Percentiles rank a stretch among this genome's conserved stretches.
Evolutionary conservation across 2,797 vertebrate genomes (phyloP).

Genomic region (Anas georgica): DNA sequence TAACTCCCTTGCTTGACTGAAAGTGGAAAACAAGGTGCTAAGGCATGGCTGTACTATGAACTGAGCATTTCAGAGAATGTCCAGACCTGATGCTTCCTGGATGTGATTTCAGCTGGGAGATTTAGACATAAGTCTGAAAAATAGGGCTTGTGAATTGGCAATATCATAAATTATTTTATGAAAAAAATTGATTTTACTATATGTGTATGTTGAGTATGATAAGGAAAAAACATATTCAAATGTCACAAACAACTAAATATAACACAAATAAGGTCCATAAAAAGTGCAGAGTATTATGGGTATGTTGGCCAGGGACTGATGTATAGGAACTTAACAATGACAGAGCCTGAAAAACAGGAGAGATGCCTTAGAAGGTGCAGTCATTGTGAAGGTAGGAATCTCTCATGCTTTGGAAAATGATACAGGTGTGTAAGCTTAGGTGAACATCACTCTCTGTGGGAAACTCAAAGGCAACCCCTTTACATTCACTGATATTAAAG

Average conservation of each 20-base stretch:
- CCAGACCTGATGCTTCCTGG: not conserved
- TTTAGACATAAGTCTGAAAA: not conserved
- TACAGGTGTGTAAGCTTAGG: not conserved
- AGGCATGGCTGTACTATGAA: not conserved
- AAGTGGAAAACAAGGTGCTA: not conserved
- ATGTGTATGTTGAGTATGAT: not conserved
- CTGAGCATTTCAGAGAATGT: not conserved
- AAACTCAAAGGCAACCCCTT: not conserved
- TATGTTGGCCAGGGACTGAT: not conserved
- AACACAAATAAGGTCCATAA: not conserved
- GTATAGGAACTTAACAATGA: not conserved
- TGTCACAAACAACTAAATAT: not conserved
- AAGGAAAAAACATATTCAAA: not conserved
- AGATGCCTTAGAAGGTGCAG: not conserved
- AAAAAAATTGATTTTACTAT: not conserved
- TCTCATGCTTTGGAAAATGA: not conserved
- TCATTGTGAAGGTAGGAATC: not conserved
- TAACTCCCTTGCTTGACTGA: not conserved
- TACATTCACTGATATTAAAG: not conserved
- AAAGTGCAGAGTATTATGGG: not conserved
- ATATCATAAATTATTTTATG: not conserved
- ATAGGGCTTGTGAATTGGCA: not conserved
- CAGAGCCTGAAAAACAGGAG: not conserved
- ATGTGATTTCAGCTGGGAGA: not conserved
- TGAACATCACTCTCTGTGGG: fast-evolving